A percentile compares a stretch with the other conserved stretches of the same genome.
Conservation (phyloP, 2,113 vertebrate species). For the Oplegnathus fasciatus region DNA sequence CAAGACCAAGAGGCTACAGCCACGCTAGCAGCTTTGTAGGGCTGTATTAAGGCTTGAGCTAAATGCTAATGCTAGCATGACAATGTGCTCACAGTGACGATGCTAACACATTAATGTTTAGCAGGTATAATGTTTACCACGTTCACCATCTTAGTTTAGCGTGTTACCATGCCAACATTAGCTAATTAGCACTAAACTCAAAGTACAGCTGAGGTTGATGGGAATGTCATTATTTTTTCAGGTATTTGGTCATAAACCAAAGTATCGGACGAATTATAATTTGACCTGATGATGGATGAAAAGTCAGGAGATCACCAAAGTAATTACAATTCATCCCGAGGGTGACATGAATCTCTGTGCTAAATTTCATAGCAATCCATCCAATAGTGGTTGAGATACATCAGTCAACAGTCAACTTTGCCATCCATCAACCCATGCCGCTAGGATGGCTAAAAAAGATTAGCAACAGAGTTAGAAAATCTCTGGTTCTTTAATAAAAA, state of each 20-base stretch:
- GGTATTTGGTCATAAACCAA: neutral
- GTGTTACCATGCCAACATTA: too few species aligned
- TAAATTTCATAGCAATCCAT: neutral
- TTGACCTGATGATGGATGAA: neutral
- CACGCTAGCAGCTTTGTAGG: too few species aligned
- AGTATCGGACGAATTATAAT: neutral
- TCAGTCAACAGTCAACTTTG: too few species aligned
- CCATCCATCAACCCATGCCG: too few species aligned
- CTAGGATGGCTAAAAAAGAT: too few species aligned
- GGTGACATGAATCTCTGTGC: neutral
- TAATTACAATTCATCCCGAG: neutral
- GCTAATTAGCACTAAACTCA: neutral
- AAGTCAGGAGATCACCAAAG: neutral
- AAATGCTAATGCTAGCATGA: neutral
- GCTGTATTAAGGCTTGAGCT: too few species aligned
- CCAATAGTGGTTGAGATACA: neutral
- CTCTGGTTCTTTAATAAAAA: neutral
- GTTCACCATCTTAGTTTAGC: too few species aligned
- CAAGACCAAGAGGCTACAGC: neutral
- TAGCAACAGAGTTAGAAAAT: neutral
- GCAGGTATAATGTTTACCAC: too few species aligned
- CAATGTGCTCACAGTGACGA: neutral
- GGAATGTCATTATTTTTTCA: neutral
- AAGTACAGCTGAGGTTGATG: neutral
- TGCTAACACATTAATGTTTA: neutral